Base-by-base conservation (phyloP, 2,113 vertebrate species). In the Ceyx cyanopectus region DNA sequence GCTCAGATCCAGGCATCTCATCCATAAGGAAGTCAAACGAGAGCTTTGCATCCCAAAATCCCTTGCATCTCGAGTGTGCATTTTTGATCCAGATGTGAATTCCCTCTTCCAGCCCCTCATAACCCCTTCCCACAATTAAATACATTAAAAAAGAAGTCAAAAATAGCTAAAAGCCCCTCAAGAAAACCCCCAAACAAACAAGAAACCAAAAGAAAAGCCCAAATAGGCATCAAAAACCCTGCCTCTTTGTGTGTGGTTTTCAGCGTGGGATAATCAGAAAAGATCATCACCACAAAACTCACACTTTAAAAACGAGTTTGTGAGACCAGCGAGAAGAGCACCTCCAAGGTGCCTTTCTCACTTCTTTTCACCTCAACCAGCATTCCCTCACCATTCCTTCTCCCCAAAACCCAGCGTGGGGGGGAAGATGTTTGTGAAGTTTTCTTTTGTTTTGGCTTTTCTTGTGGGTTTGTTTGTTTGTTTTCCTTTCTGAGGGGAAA, bases 121-220 rank as follows among this genome's bases (percentile, higher is more conserved):
- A 60, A 6, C 21, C 14, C 26, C 15, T 26, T 3, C 2, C 32
- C 72, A 26, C 4, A 18, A 34, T 45, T 72, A 87, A 88, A 57
- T 14, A 56, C 6, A 26, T 7, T 10, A 37, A 66, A 87, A 87
- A 90, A 13, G 11, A 80, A 62, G 30, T n/a, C 9, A 37, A 37
- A 37, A 73, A 57, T 0, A 1, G 48, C 22, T 23, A 50, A 50
- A 26, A 51, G 50, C 1, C 2, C 6, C 8, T 37, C 7, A 17
- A 8, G 26, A 26, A n/a, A 22, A 48, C 43, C 43, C 43, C 5
- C 43, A 12, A 46, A 18, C 29, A 27, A 69, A 34, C 4, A 37
- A 43, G 17, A 69, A 85, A 24, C 8, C 6, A 3, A 53, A 73
- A 84, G 26, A 11, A 78, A 72, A 23, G 7, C 26, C 22, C 14